Percentiles rank a stretch among this genome's conserved stretches.
Conservation (phyloP, 1,140 invertebrate species). For the Bicyclus anynana region DNA sequence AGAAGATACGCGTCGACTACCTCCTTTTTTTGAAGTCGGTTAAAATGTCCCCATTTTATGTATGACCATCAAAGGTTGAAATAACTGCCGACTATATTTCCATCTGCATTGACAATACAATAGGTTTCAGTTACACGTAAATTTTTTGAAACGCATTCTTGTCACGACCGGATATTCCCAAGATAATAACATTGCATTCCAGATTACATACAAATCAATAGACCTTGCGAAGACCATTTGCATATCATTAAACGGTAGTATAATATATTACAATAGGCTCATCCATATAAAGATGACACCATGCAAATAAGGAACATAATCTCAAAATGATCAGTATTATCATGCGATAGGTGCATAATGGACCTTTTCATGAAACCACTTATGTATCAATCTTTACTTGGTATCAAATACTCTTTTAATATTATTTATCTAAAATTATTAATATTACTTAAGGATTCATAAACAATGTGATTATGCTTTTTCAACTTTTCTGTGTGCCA, state of each 20-base stretch:
- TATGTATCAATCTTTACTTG: neutral
- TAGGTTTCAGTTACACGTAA: conserved; percentile 3
- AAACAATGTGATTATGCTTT: too few species aligned
- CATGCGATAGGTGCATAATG: neutral
- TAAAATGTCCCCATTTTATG: too few species aligned
- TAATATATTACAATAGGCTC: neutral
- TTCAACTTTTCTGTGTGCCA: too few species aligned
- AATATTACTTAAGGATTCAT: too few species aligned
- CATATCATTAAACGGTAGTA: conserved; percentile 12
- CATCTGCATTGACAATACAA: conserved; percentile 21
- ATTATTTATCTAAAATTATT: too few species aligned
- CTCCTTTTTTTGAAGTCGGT: too few species aligned
- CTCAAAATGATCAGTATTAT: neutral
- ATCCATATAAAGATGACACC: neutral
- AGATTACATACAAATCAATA: conserved; percentile 19
- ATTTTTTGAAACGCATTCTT: conserved; percentile 19
- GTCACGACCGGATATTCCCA: conserved; percentile 30
- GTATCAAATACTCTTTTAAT: too few species aligned
- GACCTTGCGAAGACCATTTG: conserved; percentile 23
- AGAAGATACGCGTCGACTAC: too few species aligned
- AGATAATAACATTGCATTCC: conserved; percentile 23
- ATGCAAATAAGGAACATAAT: conserved; percentile 4
- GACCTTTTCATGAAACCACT: neutral
- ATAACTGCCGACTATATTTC: conserved; percentile 9
- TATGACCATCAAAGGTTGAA: too few species aligned